Evolutionary conservation across 2,888 invertebrate genomes (phyloP), one percentile per base, ranked within the genome.

Genomic region (Argyra leucocephala): DNA sequence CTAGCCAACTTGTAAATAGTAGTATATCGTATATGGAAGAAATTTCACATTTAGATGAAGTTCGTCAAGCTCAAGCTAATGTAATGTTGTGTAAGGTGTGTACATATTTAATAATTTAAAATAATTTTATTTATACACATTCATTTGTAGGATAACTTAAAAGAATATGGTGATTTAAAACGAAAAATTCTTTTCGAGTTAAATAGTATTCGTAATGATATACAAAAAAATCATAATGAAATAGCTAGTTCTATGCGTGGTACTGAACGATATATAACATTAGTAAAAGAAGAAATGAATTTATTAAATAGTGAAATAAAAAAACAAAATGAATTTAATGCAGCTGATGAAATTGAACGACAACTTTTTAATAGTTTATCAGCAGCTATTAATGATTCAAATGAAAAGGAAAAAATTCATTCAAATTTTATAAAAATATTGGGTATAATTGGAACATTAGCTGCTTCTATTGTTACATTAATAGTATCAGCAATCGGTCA

Each of bases 371-470:
- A 86, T 0, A 82, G 84, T 0, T 84, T 92, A 75, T 88, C 90
- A 0, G 86, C 86, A 22, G 87, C 90, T 0, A 86, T 93, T 0
- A 84, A 92, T 69, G 85, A 90, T 69, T 90, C 90, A 22, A 92
- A 93, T 74, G 93, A 93, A 76, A 83, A 89, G 65, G 93, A 93
- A 76, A 78, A 92, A 57, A 86, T 89, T 0, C 88, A 91, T 72
- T 85, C 89, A 4, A 91, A 93, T 76, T 83, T 89, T 66, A 91
- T 91, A 2, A 66, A 66, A 22, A 22, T 66, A 6, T 67, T 64
- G 62, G 68, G 66, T n/a, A 22, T 65, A 7, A 63, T 68, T 22
- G 64, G 37, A 24, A 65, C 68, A n/a, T 10, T 66, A 24, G 7
- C 64, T 7, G 64, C 63, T n/a, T 65, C 68, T n/a, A 18, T 62